Base-by-base conservation (phyloP, 2,797 vertebrate species). In the Chaetophractus vellerosus region DNA sequence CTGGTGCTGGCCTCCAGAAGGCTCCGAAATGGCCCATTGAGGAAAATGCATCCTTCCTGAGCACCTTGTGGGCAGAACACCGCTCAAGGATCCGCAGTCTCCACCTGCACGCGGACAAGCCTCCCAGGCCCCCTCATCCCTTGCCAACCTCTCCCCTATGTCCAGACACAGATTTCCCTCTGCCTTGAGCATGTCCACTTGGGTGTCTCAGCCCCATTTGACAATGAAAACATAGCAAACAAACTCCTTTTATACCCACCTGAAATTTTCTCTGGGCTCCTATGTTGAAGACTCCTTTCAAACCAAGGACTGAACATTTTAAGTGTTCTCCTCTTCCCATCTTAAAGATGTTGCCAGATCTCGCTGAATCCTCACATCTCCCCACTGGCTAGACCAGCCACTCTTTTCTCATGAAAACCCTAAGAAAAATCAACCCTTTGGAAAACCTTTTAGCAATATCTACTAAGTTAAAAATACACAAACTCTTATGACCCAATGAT, bases 381-480 rank as follows among this genome's bases (percentile, higher is more conserved):
- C 75, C 15, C 38, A 61, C 52, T 52, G 38, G 69, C 69, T 88
- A 38, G 15, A 59, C n/a, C 45, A 90, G 38, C 21, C 41, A 16
- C 9, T 79, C n/a, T 24, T 76, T 84, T 74, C 59, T 83, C 41
- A 74, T 74, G 28, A 50, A 78, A 93, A 80, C 85, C 14, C n/a
- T 31, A 74, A 63, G 24, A 18, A 74, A 82, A 81, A 59, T 0
- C 28, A 79, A 19, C 61, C 33, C 36, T 55, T 78, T 72, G n/a
- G 41, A 80, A 95, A 74, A 28, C 24, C 68, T 78, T 28, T 75
- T 41, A 41, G 48, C 61, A 64, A n/a, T 52, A 31, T 48, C 26
- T 88, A 72, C 45, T 33, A 71, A 59, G 48, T 76, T 71, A 33
- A 59, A 91, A 57, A 83, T 61, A 80, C 5, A 95, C 50, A 76